A percentile compares a stretch with the other conserved stretches of the same genome.
Evolutionary conservation across 2,113 vertebrate genomes (phyloP).

Genomic region (Leptobrachium leishanense): DNA sequence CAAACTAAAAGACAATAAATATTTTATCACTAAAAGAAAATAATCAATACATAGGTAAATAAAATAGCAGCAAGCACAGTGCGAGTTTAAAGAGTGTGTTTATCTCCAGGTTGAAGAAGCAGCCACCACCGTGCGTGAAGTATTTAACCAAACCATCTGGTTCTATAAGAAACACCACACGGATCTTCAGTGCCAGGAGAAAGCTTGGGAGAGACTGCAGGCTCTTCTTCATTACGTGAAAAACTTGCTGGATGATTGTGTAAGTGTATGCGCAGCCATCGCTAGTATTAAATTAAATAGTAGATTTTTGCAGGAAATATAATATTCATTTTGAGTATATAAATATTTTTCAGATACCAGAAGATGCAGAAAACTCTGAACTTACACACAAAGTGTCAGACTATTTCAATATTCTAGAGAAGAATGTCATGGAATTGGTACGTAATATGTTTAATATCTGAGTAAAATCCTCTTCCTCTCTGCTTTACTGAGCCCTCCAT

Average conservation of each 20-base stretch:
- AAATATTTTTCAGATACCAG: neutral
- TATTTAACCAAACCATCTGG: too few species aligned
- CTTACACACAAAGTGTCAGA: neutral
- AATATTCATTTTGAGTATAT: neutral
- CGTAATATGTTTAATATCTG: too few species aligned
- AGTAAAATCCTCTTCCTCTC: too few species aligned
- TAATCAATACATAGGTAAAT: neutral
- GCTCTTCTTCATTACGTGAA: neutral
- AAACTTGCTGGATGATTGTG: conserved; percentile 5
- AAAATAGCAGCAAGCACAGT: neutral
- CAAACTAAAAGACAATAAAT: neutral
- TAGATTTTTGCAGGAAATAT: neutral
- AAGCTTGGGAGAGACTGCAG: too few species aligned
- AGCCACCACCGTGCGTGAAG: too few species aligned
- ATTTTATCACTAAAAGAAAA: conserved; percentile 3
- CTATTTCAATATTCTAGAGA: neutral
- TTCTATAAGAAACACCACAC: too few species aligned
- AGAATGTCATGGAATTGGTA: too few species aligned
- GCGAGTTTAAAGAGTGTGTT: neutral
- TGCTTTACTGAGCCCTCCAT: too few species aligned
- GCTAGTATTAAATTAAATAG: neutral
- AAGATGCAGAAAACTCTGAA: neutral
- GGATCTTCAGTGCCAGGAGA: too few species aligned
- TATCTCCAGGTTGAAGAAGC: too few species aligned
- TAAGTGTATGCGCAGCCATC: conserved; percentile 2